phyloP scores from a whole-genome alignment of 2,113 vertebrate species.

The Tragulus kanchil region DNA sequence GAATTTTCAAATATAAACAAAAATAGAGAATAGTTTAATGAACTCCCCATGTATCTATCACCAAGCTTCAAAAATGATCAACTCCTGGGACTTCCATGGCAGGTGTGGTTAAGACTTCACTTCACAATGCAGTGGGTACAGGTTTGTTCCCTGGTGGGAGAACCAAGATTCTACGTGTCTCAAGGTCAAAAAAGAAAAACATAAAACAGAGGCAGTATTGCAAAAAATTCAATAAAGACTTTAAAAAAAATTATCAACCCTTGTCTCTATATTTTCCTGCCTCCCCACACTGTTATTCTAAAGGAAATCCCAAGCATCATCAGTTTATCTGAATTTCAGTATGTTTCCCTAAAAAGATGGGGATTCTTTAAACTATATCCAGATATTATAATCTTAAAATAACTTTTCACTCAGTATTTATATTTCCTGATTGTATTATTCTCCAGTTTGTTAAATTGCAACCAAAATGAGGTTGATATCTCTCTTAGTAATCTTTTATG shows the following conservation, averaged over 20 bases:
- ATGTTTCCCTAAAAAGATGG: neutral
- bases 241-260: neutral
- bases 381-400: neutral
- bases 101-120: too few relatives aligned
- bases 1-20: neutral
- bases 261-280: neutral
- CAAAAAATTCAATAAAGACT: neutral
- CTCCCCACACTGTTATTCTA: neutral
- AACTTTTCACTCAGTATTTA: neutral
- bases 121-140: neutral
- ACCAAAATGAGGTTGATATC: neutral
- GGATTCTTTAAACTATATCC: neutral
- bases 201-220: neutral
- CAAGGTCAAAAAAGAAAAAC: neutral
- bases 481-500: neutral
- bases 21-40: neutral
- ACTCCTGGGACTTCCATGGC: neutral
- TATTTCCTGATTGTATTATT: neutral
- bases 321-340: neutral
- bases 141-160: neutral
- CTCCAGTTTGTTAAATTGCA: neutral
- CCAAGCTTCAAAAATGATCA: conserved; percentile 11
- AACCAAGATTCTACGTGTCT: neutral
- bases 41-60: neutral
- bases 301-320: neutral